A percentile compares a stretch with the other conserved stretches of the same genome.
phyloP scores from a whole-genome alignment of 2,888 invertebrate genomes.

The Napeogenes inachia region DNA sequence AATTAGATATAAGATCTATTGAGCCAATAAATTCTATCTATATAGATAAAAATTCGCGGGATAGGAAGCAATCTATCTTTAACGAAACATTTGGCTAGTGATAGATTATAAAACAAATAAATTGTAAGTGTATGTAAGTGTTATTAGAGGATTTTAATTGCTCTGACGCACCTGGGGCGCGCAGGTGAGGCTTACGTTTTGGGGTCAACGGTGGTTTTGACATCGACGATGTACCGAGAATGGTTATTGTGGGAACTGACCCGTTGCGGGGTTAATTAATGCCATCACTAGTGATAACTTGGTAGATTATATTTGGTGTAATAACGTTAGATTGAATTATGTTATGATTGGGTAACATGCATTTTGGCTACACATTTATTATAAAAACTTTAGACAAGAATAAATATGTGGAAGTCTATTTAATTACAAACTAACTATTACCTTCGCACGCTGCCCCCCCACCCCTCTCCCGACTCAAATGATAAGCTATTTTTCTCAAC shows the following conservation, averaged over 20 bases:
- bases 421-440: too few species aligned
- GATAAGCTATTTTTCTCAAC: too few species aligned
- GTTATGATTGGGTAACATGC: constrained; percentile 9
- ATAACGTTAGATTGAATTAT: constrained; percentile 12
- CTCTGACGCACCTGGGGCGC: constrained; percentile 64
- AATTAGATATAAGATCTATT: constrained; percentile 57
- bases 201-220: constrained; percentile 67
- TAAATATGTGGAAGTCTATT: too few species aligned
- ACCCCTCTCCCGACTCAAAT: too few species aligned
- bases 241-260: constrained; percentile 56
- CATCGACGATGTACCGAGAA: constrained; percentile 46
- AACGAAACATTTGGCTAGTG: constrained; percentile 40
- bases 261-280: constrained; percentile 33
- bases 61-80: constrained; percentile 51
- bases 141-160: constrained; percentile 70
- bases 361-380: not conserved
- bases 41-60: constrained; percentile 45
- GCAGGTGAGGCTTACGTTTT: constrained; percentile 69
- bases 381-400: not conserved
- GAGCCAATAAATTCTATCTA: constrained; percentile 42
- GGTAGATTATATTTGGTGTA: constrained; percentile 16
- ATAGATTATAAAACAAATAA: constrained; percentile 63
- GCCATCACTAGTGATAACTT: constrained; percentile 18
- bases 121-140: constrained; percentile 48
- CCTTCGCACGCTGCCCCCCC: too few species aligned